A percentile compares a stretch with the other conserved stretches of the same genome.
Conservation (phyloP, 2,888 invertebrate species). For the Dysmachus trigonus region DNA sequence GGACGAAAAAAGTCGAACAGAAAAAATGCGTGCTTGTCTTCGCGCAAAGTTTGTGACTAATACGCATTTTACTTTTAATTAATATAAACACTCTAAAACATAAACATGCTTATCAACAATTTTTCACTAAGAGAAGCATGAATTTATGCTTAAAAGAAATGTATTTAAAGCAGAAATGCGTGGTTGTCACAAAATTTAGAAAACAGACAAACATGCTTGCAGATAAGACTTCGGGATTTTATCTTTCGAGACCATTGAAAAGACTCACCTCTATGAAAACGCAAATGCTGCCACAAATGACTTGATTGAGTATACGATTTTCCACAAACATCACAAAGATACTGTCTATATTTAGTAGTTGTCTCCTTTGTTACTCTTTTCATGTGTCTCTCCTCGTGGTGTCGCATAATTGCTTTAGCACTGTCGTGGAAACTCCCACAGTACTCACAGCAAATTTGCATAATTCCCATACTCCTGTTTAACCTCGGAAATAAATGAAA, state of each 20-base stretch:
- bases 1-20: no score
- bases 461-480: constrained; percentile 51
- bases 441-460: constrained; percentile 61
- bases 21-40: no score
- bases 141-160: no score
- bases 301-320: constrained; percentile 71
- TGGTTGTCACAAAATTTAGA: no score
- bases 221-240: no score
- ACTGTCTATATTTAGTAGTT: constrained; percentile 61
- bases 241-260: background rate
- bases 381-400: constrained; percentile 70
- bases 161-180: no score
- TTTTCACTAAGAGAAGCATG: no score
- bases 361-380: constrained; percentile 63
- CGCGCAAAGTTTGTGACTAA: no score
- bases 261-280: constrained; percentile 70
- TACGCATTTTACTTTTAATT: no score
- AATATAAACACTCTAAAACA: no score
- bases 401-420: constrained; percentile 61
- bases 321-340: constrained; percentile 72
- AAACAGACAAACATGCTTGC: no score
- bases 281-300: constrained; percentile 73
- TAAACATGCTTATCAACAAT: no score
- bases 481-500: constrained; percentile 62
- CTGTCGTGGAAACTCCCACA: constrained; percentile 58